phyloP scores from a whole-genome alignment of 2,888 invertebrate genomes.

The Seira ritae region DNA sequence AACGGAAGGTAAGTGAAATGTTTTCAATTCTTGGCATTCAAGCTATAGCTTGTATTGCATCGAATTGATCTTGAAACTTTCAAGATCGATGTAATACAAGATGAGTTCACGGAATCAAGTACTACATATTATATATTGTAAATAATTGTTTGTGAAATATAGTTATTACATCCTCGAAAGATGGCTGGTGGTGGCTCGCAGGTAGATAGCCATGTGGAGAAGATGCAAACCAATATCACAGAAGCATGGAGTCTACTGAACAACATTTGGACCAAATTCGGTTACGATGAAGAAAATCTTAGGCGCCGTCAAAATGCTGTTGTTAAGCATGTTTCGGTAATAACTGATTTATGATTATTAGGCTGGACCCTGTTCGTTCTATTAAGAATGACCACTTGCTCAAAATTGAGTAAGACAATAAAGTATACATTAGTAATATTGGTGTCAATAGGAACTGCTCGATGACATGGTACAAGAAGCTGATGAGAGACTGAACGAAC shows the following conservation, averaged over 20 bases:
- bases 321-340: conserved; percentile 43
- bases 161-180: no score
- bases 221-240: background rate
- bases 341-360: background rate
- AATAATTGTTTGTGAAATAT: no score
- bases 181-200: background rate
- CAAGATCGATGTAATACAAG: no score
- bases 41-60: no score
- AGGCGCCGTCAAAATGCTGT: conserved; percentile 37
- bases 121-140: no score
- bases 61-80: no score
- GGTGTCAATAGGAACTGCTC: conserved; percentile 46
- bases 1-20: no score
- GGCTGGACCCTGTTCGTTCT: background rate
- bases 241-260: conserved; percentile 42
- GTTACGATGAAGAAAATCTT: conserved; percentile 40
- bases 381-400: no score
- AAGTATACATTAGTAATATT: no score
- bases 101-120: no score
- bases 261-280: conserved; percentile 38
- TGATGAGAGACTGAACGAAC: conserved; percentile 20
- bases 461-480: conserved; percentile 59
- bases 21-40: no score
- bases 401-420: no score
- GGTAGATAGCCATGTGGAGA: background rate